Percentiles rank a stretch among this genome's conserved stretches.
These are phyloP conservation scores for Gallinago stenura DNA, from an alignment of 2,797 vertebrate species.

Conservation along the genomic window DNA sequence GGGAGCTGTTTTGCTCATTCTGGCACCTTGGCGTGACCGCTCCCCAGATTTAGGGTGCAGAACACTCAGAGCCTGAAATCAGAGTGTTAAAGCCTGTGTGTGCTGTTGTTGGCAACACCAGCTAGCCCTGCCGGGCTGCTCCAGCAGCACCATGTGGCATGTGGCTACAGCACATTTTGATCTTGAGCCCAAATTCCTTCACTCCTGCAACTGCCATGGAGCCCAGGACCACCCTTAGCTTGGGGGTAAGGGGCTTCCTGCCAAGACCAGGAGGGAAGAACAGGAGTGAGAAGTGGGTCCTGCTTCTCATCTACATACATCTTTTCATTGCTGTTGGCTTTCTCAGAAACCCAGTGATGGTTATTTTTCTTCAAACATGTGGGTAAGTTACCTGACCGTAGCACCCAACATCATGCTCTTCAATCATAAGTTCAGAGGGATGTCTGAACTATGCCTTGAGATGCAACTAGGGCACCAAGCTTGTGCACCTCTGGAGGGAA, in stretches of 20 bases:
- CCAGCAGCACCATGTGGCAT: background rate
- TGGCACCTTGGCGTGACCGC: fast-evolving
- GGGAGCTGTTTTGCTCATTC: background rate
- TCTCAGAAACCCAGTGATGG: background rate
- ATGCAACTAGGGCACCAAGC: background rate
- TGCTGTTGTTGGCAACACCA: fast-evolving
- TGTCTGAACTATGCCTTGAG: background rate
- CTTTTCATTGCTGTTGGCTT: background rate
- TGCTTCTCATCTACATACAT: background rate
- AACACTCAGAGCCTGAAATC: background rate
- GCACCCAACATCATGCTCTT: background rate
- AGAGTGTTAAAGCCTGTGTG: fast-evolving
- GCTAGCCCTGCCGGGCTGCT: background rate
- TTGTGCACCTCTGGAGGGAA: background rate
- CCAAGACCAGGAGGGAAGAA: background rate
- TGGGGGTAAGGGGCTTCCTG: background rate
- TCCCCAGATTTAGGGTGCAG: background rate
- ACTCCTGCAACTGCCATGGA: background rate
- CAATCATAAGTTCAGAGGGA: background rate
- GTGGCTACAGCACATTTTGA: fast-evolving
- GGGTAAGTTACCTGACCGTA: background rate
- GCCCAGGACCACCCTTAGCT: background rate
- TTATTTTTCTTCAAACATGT: fast-evolving
- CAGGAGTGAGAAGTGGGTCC: background rate
- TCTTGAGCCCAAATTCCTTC: background rate